A percentile compares a stretch with the other conserved stretches of the same genome.
phyloP scores from a whole-genome alignment of 1,140 invertebrate species.

The Uloborus diversus region DNA sequence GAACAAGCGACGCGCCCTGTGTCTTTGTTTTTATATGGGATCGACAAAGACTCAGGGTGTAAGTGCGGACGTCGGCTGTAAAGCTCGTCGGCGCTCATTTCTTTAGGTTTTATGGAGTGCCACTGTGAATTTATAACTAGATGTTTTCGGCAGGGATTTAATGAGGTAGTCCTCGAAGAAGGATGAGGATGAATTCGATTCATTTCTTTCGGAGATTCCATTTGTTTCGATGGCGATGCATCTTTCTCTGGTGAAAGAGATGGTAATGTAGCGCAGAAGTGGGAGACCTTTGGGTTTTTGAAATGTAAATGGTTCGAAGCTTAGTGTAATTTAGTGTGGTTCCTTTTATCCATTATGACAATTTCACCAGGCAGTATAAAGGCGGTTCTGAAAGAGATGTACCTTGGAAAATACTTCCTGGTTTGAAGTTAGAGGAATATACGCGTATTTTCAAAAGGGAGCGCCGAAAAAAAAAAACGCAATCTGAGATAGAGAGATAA shows the following conservation, averaged over 20 bases:
- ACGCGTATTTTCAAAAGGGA: no score
- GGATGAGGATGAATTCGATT: not conserved
- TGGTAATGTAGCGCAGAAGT: not conserved
- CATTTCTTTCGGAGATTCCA: not conserved
- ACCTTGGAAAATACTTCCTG: no score
- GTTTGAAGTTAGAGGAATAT: no score
- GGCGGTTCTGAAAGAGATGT: no score
- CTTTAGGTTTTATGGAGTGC: slow-evolving; percentile 41
- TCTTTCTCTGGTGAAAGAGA: not conserved
- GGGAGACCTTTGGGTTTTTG: no score
- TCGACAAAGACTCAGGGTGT: slow-evolving; percentile 29
- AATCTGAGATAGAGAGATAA: no score
- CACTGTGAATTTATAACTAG: slow-evolving; percentile 36
- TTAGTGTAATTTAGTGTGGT: no score
- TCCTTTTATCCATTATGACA: no score
- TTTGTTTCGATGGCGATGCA: not conserved
- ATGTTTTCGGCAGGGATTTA: slow-evolving; percentile 14
- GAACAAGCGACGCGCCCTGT: not conserved
- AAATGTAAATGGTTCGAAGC: no score
- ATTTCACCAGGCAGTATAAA: no score
- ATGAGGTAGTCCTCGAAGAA: not conserved
- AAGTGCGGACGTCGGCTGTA: slow-evolving; percentile 33
- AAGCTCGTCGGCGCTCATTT: slow-evolving; percentile 20
- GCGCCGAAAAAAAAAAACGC: no score
- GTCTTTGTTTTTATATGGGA: slow-evolving; percentile 39